Base-by-base conservation (phyloP, 2,888 invertebrate genomes). In the Steromphala cineraria region DNA sequence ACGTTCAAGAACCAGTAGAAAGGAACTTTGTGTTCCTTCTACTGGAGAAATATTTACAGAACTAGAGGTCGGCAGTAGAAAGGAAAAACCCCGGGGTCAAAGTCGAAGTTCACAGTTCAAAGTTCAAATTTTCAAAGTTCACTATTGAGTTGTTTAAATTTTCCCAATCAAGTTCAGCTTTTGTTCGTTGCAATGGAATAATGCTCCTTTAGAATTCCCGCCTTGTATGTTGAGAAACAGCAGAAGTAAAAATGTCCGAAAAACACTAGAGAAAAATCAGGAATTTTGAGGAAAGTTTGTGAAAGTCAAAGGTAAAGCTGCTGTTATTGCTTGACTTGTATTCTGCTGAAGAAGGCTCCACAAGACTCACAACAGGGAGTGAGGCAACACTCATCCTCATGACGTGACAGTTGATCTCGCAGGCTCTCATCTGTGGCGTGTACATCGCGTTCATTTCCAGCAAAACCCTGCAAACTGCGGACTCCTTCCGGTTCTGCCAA, bases 371-470 rank as follows among this genome's bases (percentile, higher is more conserved):
- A 90, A 53, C 87, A 53, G 0, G 90, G 90, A n/a, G 88, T 89
- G 0, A 86, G 24, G 19, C 82, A 88, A 76, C 90, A 90, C 77
- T 46, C 77, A 85, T 88, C 83, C 85, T 86, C 74, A 82, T 78
- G 46, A 86, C 82, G 10, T 84, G 88, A 28, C 88, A 88, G 79
- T 89, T 95, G 89, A 96, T 95, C 93, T 95, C 96, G 92, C 95
- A 95, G 82, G 93, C 94, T 81, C 96, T 94, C 75, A 96, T 93
- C 82, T 95, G 95, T 0, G 96, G 96, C 0, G 95, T 95, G 46
- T 95, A 94, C n/a, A 90, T 96, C 96, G 96, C 96, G 96, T 89
- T 96, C 95, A 93, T 17, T 95, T 94, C 96, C 96, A 96, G 75
- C 96, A 95, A 92, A 96, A 96, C 91, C 96, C 96, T n/a, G n/a